phyloP scores from a whole-genome alignment of 2,797 vertebrate genomes.

The Lycodopsis pacificus region DNA sequence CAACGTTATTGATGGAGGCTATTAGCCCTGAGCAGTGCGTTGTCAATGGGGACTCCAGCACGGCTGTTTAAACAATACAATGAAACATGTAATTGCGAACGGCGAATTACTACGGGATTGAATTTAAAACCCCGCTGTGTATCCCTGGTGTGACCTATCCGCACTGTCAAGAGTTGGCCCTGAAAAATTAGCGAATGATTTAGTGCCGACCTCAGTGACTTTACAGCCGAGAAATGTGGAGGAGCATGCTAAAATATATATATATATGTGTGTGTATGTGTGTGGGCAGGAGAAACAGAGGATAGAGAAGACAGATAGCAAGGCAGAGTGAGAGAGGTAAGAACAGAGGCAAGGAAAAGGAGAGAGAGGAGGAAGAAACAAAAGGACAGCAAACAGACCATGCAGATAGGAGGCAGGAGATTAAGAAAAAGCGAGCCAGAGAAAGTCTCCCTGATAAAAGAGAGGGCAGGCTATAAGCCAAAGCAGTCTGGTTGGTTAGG shows the following conservation, averaged over 20 bases:
- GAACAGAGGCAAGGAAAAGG: conserved; percentile 1
- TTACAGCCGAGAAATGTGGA: conserved; percentile 42
- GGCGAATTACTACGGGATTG: conserved; percentile 74
- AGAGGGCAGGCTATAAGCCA: conserved; percentile 33
- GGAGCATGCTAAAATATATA: conserved; percentile 35
- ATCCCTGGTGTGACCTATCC: conserved; percentile 64
- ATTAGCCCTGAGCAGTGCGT: conserved; percentile 75
- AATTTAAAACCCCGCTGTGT: conserved; percentile 66
- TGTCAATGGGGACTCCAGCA: conserved; percentile 77
- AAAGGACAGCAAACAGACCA: conserved; percentile 31
- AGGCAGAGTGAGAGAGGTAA: neutral
- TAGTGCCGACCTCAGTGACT: conserved; percentile 64
- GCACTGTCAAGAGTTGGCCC: conserved; percentile 64
- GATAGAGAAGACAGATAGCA: conserved; percentile 8
- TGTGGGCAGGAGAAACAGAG: too few species aligned
- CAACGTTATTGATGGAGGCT: conserved; percentile 84
- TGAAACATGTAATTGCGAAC: conserved; percentile 76
- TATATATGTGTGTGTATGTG: neutral
- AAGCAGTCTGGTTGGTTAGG: conserved; percentile 34
- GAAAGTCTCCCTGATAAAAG: conserved; percentile 53
- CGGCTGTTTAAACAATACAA: conserved; percentile 79
- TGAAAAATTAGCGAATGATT: conserved; percentile 71
- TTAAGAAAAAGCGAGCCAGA: conserved; percentile 29
- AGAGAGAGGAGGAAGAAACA: conserved; percentile 14
- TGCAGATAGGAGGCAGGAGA: conserved; percentile 14